Percentiles rank a stretch among this genome's conserved stretches.
Conservation (phyloP, 2,113 vertebrate species). For the Antechinus stuartii region DNA sequence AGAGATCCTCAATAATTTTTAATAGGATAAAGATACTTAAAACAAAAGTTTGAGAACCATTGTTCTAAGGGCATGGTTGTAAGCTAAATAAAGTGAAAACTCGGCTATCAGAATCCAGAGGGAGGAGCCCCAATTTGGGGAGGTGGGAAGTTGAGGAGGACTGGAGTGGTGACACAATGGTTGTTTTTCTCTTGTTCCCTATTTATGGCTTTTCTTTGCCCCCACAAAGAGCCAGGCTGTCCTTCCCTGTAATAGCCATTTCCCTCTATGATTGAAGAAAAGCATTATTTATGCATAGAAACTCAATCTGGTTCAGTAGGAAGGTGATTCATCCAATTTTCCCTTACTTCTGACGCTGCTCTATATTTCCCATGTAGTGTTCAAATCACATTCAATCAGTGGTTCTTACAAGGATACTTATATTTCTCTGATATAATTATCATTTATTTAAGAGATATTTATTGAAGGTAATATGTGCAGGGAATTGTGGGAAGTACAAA, state of each 20-base stretch:
- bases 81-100: background rate
- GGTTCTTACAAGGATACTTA: background rate
- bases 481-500: background rate
- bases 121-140: background rate
- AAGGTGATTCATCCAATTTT: background rate
- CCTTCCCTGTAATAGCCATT: background rate
- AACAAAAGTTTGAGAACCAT: too few species aligned
- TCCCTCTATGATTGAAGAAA: background rate
- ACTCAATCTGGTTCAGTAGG: background rate
- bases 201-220: background rate
- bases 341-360: background rate
- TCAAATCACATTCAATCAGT: background rate
- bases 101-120: background rate
- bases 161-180: background rate
- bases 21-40: too few species aligned
- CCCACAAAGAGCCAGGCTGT: background rate
- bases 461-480: background rate
- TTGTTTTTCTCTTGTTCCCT: background rate
- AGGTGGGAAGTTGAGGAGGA: background rate
- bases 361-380: background rate
- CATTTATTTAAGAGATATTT: background rate
- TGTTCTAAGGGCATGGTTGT: background rate
- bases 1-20: too few species aligned
- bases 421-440: background rate
- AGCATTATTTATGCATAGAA: background rate